phyloP scores from a whole-genome alignment of 2,888 invertebrate genomes.

The Vesta saturnalis region DNA sequence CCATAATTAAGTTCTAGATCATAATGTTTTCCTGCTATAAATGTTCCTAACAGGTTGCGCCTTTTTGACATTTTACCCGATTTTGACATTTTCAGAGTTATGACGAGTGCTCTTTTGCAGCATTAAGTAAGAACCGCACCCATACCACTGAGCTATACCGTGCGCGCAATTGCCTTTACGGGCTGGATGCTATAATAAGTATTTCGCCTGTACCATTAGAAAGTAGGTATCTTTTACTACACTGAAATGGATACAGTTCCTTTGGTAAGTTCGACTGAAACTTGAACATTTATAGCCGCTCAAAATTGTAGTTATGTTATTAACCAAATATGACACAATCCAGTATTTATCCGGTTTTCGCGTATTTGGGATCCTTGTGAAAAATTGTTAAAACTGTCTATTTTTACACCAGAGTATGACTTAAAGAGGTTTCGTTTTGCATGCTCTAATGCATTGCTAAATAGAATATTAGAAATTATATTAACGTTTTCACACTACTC shows the following conservation, averaged over 20 bases:
- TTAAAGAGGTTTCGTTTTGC: background rate
- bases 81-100: too few relatives aligned
- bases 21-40: too few relatives aligned
- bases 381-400: background rate
- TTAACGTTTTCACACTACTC: background rate
- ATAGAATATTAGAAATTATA: background rate
- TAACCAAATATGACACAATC: background rate
- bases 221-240: too few relatives aligned
- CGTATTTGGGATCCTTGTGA: background rate
- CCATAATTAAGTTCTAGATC: too few relatives aligned
- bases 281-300: background rate
- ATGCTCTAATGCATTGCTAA: background rate
- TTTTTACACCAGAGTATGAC: background rate
- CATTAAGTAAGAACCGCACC: too few relatives aligned
- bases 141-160: too few relatives aligned
- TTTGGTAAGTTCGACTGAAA: background rate
- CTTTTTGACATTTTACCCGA: too few relatives aligned
- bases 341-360: background rate
- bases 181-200: too few relatives aligned
- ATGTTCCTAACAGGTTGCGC: too few relatives aligned
- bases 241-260: background rate
- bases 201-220: too few relatives aligned
- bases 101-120: too few relatives aligned
- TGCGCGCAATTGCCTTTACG: too few relatives aligned
- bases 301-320: background rate